Evolutionary conservation across 2,797 vertebrate genomes (phyloP), one percentile per base, ranked within the genome.

Genomic region (Linurgus olivaceus): DNA sequence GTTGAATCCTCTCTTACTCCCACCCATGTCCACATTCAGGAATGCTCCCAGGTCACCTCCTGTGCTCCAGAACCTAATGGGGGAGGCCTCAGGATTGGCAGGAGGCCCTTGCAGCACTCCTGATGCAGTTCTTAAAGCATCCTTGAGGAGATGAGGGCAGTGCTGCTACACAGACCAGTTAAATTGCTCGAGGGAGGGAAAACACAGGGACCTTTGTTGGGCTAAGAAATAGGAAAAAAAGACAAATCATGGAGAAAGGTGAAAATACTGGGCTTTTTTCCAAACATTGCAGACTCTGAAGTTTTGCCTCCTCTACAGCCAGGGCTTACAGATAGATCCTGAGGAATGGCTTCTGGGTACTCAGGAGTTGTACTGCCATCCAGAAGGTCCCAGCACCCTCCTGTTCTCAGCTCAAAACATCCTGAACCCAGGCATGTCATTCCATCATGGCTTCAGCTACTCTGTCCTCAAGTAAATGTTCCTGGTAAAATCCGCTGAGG

Each of bases 51-150:
- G 26, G 37, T 11, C 54, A 44, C 14, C 21, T 47, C 44, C 38
- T 2, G 1, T 1, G 3, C 29, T 21, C 67, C 58, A 31, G 21
- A 4, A 17, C 17, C 0, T 1, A 38, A 26, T 0, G 0, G 3
- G 21, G 4, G 19, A 42, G 18, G 11, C 18, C 28, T 20, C 14
- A 18, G 29, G 9, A 19, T 2, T 25, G 42, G 17, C 0, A 0
- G 17, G 40, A 47, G 24, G 15, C 19, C 50, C 19, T 57, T 31
- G 13, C 26, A 38, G 24, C 15, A 0, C 4, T 42, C 51, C 38
- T 10, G 13, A 14, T 28, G 15, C 0, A 0, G 12, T 10, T 33
- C 40, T 71, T 71, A 54, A 42, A 1, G 11, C 3, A 0, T 61
- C 38, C 25, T 24, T 37, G 18, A 33, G 50, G 24, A 57, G 10